Evolutionary conservation across 2,888 invertebrate genomes (phyloP).

Genomic region (Phania funesta): DNA sequence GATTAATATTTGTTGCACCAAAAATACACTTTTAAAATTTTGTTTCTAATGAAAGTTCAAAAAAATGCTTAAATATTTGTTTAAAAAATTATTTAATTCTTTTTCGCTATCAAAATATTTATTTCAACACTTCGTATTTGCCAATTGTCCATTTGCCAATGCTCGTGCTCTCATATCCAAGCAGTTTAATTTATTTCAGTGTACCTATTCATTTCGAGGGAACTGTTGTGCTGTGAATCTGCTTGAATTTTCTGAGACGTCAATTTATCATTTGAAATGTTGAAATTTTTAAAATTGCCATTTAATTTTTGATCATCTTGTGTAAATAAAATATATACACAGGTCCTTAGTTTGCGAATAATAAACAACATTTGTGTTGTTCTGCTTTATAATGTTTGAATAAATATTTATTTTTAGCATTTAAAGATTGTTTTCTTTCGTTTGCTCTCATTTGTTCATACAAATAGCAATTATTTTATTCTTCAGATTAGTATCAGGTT

Average conservation of each 20-base stretch:
- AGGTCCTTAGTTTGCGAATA: constrained; percentile 8
- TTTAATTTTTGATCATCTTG: constrained; percentile 3
- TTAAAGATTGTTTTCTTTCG: not conserved
- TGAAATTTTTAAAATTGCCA: constrained; percentile 49
- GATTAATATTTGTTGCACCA: not conserved
- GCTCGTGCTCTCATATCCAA: not conserved
- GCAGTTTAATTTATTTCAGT: constrained; percentile 7
- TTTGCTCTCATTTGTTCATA: constrained; percentile 5
- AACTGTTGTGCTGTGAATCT: constrained; percentile 17
- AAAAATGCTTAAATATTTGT: not conserved
- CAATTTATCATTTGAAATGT: constrained; percentile 55
- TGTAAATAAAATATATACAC: not conserved
- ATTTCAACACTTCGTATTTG: constrained; percentile 9
- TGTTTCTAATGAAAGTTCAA: constrained; percentile 17
- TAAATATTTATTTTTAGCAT: constrained; percentile 23
- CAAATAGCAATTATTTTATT: too few relatives aligned
- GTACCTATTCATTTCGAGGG: constrained; percentile 20
- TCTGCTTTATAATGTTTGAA: not conserved
- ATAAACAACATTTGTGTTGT: constrained; percentile 7
- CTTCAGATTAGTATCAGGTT: too few relatives aligned
- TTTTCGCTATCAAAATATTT: constrained; percentile 5
- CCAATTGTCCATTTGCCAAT: constrained; percentile 24
- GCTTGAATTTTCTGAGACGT: constrained; percentile 17
- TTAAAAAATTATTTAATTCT: not conserved
- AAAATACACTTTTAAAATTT: not conserved